These are phyloP conservation scores for Deilephila porcellus DNA, from an alignment of 2,888 invertebrate species.

Conservation along the genomic window DNA sequence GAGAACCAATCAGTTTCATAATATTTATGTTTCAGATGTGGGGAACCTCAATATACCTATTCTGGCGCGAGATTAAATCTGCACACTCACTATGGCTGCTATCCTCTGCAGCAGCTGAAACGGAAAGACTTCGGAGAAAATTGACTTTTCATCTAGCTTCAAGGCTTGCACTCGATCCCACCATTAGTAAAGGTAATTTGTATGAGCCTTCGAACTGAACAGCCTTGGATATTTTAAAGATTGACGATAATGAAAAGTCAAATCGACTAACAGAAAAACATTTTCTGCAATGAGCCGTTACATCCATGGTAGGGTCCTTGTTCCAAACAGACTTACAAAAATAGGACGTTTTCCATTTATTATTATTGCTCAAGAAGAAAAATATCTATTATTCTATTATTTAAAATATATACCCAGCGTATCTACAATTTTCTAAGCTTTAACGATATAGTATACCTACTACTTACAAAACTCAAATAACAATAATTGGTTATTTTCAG, in stretches of 20 bases:
- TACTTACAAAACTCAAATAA: no score
- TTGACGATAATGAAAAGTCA: no score
- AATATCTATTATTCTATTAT: no score
- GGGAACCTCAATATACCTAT: conserved; percentile 42
- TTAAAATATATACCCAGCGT: no score
- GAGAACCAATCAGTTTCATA: no score
- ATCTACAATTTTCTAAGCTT: no score
- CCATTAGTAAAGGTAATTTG: conserved; percentile 39
- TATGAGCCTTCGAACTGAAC: background rate
- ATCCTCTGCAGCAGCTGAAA: conserved; percentile 52
- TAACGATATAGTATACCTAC: no score
- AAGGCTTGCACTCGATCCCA: conserved; percentile 49
- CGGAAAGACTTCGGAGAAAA: conserved; percentile 49
- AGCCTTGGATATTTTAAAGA: no score
- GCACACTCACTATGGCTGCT: conserved; percentile 58
- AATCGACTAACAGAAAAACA: no score
- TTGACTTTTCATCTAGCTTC: conserved; percentile 52
- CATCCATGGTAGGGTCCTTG: conserved; percentile 6
- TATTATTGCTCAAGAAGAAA: no score
- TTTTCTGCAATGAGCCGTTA: background rate
- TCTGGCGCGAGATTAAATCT: conserved; percentile 60
- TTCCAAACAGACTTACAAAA: background rate
- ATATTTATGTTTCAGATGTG: background rate
- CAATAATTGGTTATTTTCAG: conserved; percentile 43
- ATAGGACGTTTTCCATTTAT: no score